These are phyloP conservation scores for Bolborhynchus lineola DNA, from an alignment of 2,113 vertebrate species.

Conservation along the genomic window DNA sequence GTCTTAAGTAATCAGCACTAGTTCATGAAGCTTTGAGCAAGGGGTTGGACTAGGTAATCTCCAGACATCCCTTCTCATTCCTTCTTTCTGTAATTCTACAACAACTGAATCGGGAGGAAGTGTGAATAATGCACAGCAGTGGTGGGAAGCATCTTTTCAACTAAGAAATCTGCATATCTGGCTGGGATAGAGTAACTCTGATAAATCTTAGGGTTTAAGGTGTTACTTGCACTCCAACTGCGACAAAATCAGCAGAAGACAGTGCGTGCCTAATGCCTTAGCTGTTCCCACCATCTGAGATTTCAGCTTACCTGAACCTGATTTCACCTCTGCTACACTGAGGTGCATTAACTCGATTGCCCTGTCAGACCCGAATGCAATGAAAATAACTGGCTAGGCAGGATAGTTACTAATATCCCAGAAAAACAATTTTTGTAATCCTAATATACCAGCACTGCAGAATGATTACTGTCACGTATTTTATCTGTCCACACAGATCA, in stretches of 20 bases:
- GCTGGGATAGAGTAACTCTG: not conserved
- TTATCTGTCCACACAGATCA: not conserved
- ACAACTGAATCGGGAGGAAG: not conserved
- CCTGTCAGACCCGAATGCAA: not conserved
- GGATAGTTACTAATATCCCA: not conserved
- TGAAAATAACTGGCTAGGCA: not conserved
- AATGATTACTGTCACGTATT: not conserved
- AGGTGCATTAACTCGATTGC: not conserved
- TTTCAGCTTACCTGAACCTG: not conserved
- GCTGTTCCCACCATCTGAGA: not conserved
- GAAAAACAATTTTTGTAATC: not conserved
- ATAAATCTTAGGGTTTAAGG: not conserved
- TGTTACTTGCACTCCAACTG: not conserved
- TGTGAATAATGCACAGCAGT: not conserved
- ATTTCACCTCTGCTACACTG: accelerated
- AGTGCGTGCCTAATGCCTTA: not conserved
- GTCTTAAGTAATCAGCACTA: not conserved
- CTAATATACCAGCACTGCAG: not conserved
- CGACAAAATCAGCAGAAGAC: not conserved
- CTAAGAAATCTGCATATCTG: not conserved
- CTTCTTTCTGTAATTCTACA: not conserved
- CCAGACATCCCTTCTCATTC: not conserved
- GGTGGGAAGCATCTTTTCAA: not conserved
- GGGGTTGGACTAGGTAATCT: not conserved
- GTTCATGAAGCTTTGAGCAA: not conserved